phyloP scores from a whole-genome alignment of 2,113 vertebrate species.

The Podiceps cristatus region DNA sequence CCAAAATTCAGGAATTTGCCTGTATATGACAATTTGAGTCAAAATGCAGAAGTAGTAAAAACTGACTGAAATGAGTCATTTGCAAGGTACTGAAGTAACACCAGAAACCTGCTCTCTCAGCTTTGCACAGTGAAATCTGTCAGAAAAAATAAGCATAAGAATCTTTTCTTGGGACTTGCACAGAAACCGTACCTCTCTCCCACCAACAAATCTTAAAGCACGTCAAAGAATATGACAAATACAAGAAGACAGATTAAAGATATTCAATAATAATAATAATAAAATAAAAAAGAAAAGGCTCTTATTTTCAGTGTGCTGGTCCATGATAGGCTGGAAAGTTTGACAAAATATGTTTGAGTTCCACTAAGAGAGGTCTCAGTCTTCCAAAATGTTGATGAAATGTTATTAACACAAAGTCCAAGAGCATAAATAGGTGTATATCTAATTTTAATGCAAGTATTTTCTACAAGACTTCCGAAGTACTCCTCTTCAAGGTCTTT shows the following conservation, averaged over 20 bases:
- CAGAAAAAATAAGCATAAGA: neutral
- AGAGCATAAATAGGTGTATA: neutral
- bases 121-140: neutral
- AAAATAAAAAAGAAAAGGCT: neutral
- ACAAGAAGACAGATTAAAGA: neutral
- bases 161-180: neutral
- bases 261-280: fast-evolving
- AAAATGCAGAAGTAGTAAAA: neutral
- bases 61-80: neutral
- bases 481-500: neutral
- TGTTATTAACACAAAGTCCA: neutral
- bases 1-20: neutral
- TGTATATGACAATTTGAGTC: neutral
- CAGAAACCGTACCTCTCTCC: neutral
- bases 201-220: neutral
- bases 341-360: neutral
- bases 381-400: neutral
- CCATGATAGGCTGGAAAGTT: neutral
- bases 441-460: neutral
- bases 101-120: fast-evolving
- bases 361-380: neutral
- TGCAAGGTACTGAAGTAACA: neutral
- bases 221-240: neutral
- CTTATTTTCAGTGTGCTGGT: neutral
- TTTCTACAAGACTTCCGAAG: neutral